phyloP scores from a whole-genome alignment of 2,113 vertebrate species.

The Ibidorhyncha struthersii region DNA sequence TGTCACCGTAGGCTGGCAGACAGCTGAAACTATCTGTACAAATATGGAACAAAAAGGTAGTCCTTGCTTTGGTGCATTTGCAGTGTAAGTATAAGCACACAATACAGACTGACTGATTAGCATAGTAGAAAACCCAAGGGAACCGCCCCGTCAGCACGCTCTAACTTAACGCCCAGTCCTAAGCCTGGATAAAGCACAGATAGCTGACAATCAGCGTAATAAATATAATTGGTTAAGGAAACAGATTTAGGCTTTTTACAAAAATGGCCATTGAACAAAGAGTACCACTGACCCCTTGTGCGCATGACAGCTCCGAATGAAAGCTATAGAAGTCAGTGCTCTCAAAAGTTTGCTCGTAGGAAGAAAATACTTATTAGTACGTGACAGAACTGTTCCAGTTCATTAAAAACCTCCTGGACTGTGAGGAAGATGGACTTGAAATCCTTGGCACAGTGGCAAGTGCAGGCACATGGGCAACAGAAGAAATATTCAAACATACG shows the following conservation, averaged over 20 bases:
- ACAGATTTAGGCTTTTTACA: not conserved
- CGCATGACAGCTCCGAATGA: not conserved
- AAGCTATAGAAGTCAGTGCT: not conserved
- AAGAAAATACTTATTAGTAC: not conserved
- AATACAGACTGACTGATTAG: not conserved
- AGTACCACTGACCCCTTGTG: not conserved
- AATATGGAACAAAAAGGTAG: not conserved
- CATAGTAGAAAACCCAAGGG: not conserved
- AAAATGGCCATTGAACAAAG: not conserved
- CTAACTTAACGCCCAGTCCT: not conserved
- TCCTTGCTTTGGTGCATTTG: not conserved
- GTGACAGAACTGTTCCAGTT: not conserved
- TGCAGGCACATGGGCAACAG: not conserved
- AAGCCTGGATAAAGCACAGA: not conserved
- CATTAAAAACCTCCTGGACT: not conserved
- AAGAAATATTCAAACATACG: not conserved
- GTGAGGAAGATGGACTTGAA: not conserved
- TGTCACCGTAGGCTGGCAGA: not conserved
- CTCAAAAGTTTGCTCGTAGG: not conserved
- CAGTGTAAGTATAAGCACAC: not conserved
- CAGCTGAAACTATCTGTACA: not conserved
- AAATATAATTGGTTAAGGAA: not conserved
- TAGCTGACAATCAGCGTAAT: not conserved
- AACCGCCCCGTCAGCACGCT: not conserved
- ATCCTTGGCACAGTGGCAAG: not conserved